Evolutionary conservation across 2,797 vertebrate species (phyloP), one percentile per base, ranked within the genome.

Genomic region (Channallabes apus): DNA sequence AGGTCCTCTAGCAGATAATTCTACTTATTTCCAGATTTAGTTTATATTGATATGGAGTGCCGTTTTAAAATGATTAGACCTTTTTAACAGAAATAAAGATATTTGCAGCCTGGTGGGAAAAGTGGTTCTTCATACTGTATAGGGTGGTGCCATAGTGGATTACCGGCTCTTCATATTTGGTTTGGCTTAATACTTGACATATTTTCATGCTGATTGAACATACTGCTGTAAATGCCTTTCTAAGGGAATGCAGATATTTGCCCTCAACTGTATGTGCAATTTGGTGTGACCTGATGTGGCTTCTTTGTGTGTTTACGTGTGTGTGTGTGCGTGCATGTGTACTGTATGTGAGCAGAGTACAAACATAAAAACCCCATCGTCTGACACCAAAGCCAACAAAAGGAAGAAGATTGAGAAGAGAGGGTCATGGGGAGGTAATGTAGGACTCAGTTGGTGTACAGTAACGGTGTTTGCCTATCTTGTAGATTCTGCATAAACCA

Each of bases 401-500:
- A 97, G 96, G 90, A 96, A 96, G 88, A 95, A 89, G 81, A 91
- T 91, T 77, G 96, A 96, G 88, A 94, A 93, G 83, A 92, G 94
- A 90, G 96, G 94, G 85, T 95, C 95, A 3, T 96, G 94, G 95
- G 93, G 93, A 95, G 96, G 97, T 97, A 91, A 15, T 20, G 1
- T 51, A 32, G 56, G 14, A 22, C 32, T 82, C 35, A 15, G 29
- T 77, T 85, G 38, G 24, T 65, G 35, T 35, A 35, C 35, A 35
- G 38, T 80, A 62, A 61, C 82, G 17, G 32, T 38, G 58, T 62
- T 65, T 15, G 85, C 15, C 41, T 58, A 4, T 58, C 11, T 11
- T 83, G 51, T 46, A 15, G 24, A 80, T 29, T 59, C 14, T 76
- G 51, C n/a, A 29, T 38, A 78, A 61, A 15, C 29, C 3, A 61